Base-by-base conservation (phyloP, 2,797 vertebrate genomes). In the Anisognathus igniventris region DNA sequence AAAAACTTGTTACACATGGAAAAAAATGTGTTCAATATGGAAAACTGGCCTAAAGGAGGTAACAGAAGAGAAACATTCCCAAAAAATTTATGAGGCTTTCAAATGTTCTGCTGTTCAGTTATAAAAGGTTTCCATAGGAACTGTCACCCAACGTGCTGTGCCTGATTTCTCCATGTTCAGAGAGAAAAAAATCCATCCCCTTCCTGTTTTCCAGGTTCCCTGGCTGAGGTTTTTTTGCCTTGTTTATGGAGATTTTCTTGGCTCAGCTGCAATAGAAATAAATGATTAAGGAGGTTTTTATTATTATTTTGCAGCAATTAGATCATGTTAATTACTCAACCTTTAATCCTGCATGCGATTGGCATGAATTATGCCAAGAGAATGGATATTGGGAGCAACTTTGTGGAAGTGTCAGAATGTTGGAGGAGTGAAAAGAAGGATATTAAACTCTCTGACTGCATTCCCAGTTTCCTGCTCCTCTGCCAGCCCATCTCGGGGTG, bases 101-200 rank as follows among this genome's bases (percentile, higher is more conserved):
- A 82, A 50, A 67, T 6, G 39, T 81, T 90, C 73, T 86, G 86
- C 88, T 66, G 47, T 14, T 88, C 54, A 54, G 58, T 93, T 88
- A 37, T 22, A 28, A 88, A 94, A 71, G 77, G 88, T 96, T 94
- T 57, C 95, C 72, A 93, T 61, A 73, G 96, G 45, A 95, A 95
- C 94, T 76, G 80, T 53, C 71, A 57, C 14, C 44, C 88, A 92
- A 21, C 4, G 4, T 62, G 74, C 64, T 40, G 48, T 31, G 64
- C 44, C 71, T 33, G 31, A 81, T 31, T 82, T 44, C 56, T 65
- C 7, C 56, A 6, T 6, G 16, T 61, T 92, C 40, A 73, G 31
- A 83, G 35, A 6, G 53, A 67, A 80, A 86, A 56, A 53, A 25
- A 18, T n/a, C 65, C 48, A 53, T 40, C 50, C 61, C 31, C 35